Conservation (phyloP, 2,113 vertebrate genomes). For the Leptosomus discolor region DNA sequence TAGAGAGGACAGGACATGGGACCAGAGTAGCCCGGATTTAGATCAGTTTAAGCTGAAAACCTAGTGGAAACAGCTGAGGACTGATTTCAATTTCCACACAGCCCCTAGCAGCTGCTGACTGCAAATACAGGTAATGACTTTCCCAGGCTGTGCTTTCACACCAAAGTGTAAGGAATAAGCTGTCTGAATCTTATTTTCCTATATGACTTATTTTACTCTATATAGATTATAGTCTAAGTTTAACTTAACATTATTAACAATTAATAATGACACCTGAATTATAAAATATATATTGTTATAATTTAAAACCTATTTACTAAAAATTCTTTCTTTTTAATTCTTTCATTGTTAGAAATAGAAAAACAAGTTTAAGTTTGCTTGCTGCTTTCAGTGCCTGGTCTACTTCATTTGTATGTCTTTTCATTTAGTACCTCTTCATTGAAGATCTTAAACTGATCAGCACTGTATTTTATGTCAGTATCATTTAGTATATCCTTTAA, state of each 20-base stretch:
- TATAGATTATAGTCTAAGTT: background rate
- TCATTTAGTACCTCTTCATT: background rate
- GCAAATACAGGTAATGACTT: background rate
- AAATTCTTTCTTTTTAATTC: background rate
- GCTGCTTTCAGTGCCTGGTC: background rate
- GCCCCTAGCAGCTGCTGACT: background rate
- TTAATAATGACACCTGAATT: background rate
- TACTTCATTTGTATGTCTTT: background rate
- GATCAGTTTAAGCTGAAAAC: background rate
- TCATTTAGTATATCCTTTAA: background rate
- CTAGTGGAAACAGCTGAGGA: background rate
- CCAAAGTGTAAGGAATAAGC: background rate
- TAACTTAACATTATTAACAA: background rate
- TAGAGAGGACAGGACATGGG: accelerated
- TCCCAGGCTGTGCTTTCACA: background rate
- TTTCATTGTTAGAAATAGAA: background rate
- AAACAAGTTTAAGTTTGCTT: background rate
- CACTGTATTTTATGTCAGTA: background rate
- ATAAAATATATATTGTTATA: background rate
- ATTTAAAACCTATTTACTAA: background rate
- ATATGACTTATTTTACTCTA: background rate
- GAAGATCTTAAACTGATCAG: background rate
- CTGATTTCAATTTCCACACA: background rate
- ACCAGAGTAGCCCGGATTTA: background rate
- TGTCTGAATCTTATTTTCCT: background rate